phyloP scores from a whole-genome alignment of 2,797 vertebrate species.

The Sebastiscus tertius region DNA sequence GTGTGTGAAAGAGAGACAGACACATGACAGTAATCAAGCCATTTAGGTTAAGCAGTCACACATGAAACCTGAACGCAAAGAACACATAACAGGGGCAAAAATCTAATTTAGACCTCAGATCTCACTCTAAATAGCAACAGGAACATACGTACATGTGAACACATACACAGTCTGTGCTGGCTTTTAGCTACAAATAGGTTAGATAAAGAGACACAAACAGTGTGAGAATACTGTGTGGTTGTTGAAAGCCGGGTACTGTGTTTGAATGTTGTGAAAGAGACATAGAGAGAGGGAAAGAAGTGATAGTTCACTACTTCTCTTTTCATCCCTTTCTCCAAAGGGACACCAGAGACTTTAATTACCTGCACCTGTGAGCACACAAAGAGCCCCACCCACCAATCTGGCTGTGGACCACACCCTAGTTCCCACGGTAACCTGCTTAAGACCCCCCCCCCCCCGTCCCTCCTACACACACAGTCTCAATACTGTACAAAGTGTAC shows the following conservation, averaged over 20 bases:
- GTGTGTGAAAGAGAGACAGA: slow-evolving; percentile 24
- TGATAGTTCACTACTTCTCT: slow-evolving; percentile 55
- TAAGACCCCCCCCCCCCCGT: slow-evolving; percentile 29
- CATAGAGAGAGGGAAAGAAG: slow-evolving; percentile 16
- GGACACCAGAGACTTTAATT: slow-evolving; percentile 87
- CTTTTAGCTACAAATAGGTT: neutral
- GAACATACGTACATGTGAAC: neutral
- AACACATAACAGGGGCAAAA: slow-evolving; percentile 22
- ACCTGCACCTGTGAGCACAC: slow-evolving; percentile 79
- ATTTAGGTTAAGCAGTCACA: slow-evolving; percentile 44
- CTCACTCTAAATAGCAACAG: neutral
- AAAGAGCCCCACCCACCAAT: slow-evolving; percentile 80
- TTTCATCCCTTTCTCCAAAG: slow-evolving; percentile 74
- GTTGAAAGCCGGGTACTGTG: neutral
- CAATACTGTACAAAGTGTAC: slow-evolving; percentile 13
- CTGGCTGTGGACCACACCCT: slow-evolving; percentile 74
- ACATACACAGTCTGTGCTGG: neutral
- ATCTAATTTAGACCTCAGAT: slow-evolving; percentile 41
- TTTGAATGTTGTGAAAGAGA: neutral
- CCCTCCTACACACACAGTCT: slow-evolving; percentile 5
- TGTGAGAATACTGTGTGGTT: neutral
- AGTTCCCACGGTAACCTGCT: slow-evolving; percentile 71
- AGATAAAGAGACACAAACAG: neutral
- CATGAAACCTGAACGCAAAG: slow-evolving; percentile 37
- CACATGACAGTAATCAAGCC: slow-evolving; percentile 61